Evolutionary conservation across 2,888 invertebrate genomes (phyloP), one percentile per base, ranked within the genome.

Genomic region (Pollenia griseotomentosa): DNA sequence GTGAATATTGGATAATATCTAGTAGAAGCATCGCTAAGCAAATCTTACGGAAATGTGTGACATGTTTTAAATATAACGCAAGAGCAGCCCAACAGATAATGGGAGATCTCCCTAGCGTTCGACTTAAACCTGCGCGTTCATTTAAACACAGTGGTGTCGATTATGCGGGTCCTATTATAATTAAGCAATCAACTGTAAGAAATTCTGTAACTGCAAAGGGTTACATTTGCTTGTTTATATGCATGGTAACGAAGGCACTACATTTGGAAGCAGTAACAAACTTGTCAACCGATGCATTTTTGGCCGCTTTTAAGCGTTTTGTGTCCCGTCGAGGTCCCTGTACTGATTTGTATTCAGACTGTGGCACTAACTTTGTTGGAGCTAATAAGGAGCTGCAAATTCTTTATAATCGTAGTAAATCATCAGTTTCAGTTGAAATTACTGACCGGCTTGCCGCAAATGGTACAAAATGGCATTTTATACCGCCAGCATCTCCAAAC

Each of bases 331-430:
- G 81, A 16, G 78, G 73, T 12, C 19, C 66, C 2, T 78, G 65
- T 12, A 81, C 73, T 19, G 82, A 86, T 51, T 19, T 86, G 2
- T 73, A 73, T 42, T 80, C 77, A 8, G 87, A 87, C 53, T 77
- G 81, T 44, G 80, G 83, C 19, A 83, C 83, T n/a, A 80, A 83
- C 46, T 86, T 86, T 61, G 44, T 83, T 40, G 84, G 84, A 19
- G 71, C 84, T 1, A 77, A 46, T n/a, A 61, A 77, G 51, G 84
- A 87, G 12, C 53, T 87, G 6, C 53, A 68, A 40, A 74, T 66
- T 6, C 42, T 77, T 5, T 19, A 75, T 23, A 48, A 55, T 11
- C 61, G 77, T 12, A 71, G 46, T 10, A 59, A 57, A 19, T 5
- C 59, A 0, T 61, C 73, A 4, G 40, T 71, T 23, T 23, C 73